Base-by-base conservation (phyloP, 1,140 invertebrate species). In the Xylocopa sonorina region DNA sequence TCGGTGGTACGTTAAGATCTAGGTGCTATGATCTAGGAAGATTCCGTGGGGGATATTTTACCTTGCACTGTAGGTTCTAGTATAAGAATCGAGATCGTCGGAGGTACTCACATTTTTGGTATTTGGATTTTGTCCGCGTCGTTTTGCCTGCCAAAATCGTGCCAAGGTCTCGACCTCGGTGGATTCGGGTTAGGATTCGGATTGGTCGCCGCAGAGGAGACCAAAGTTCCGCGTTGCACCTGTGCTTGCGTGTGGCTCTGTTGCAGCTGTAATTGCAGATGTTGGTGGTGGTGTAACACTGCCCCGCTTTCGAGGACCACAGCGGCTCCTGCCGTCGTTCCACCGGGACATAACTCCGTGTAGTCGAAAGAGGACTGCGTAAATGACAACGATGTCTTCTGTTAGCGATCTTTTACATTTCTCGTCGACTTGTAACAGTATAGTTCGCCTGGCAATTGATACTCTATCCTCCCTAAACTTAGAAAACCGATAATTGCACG, bases 41-140 rank as follows among this genome's bases (percentile, higher is more conserved):
- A n/a, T n/a, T n/a, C n/a, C n/a, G n/a, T n/a, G n/a, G n/a, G n/a
- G n/a, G n/a, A n/a, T n/a, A n/a, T n/a, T n/a, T n/a, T n/a, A n/a
- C n/a, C n/a, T n/a, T n/a, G n/a, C n/a, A n/a, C n/a, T n/a, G n/a
- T n/a, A n/a, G n/a, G n/a, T n/a, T n/a, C n/a, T n/a, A n/a, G n/a
- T n/a, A n/a, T n/a, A n/a, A n/a, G n/a, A n/a, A n/a, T n/a, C n/a
- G n/a, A n/a, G n/a, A n/a, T n/a, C n/a, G n/a, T n/a, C n/a, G n/a
- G n/a, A n/a, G n/a, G n/a, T n/a, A 97, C 97, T 98, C 94, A 99
- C 98, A 98, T 94, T 97, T 99, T 99, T 92, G 98, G 97, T 95
- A 99, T 99, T 94, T 98, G 97, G 86, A 99, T 98, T 95, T 98
- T 98, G 92, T 98, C 98, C 68, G 97, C 96, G 92, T 98, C 97